Conservation (phyloP, 2,888 invertebrate species). For the Drosophila hawaiiensis region DNA sequence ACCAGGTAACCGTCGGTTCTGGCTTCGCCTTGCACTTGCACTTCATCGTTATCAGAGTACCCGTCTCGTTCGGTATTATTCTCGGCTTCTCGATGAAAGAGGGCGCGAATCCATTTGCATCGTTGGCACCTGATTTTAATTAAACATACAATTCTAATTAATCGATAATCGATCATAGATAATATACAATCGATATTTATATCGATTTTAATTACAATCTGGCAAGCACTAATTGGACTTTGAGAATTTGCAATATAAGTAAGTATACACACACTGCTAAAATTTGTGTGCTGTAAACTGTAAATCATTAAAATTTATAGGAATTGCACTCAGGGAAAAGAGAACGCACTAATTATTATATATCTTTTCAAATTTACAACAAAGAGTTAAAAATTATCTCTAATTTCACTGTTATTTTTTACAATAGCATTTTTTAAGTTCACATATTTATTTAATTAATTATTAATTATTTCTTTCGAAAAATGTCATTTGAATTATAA, state of each 20-base stretch:
- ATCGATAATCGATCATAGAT: neutral
- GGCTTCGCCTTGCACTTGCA: constrained; percentile 98
- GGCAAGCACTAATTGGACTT: neutral
- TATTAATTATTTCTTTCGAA: neutral
- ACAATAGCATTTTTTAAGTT: neutral
- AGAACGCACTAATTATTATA: neutral
- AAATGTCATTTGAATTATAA: neutral
- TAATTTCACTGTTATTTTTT: neutral
- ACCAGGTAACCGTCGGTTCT: constrained; percentile 98
- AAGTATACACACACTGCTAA: neutral
- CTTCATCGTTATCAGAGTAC: constrained; percentile 98
- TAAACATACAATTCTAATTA: neutral
- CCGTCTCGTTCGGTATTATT: constrained; percentile 99
- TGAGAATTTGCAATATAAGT: neutral
- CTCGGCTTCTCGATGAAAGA: constrained; percentile 99
- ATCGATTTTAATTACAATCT: neutral
- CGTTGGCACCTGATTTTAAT: constrained; percentile 92
- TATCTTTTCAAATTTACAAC: neutral
- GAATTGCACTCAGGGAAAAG: neutral
- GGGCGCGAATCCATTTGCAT: constrained; percentile 95
- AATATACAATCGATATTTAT: no score
- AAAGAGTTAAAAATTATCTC: neutral
- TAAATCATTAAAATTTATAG: neutral
- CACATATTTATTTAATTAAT: neutral
- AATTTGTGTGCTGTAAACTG: neutral